phyloP scores from a whole-genome alignment of 2,888 invertebrate species.

The Acleris holmiana region DNA sequence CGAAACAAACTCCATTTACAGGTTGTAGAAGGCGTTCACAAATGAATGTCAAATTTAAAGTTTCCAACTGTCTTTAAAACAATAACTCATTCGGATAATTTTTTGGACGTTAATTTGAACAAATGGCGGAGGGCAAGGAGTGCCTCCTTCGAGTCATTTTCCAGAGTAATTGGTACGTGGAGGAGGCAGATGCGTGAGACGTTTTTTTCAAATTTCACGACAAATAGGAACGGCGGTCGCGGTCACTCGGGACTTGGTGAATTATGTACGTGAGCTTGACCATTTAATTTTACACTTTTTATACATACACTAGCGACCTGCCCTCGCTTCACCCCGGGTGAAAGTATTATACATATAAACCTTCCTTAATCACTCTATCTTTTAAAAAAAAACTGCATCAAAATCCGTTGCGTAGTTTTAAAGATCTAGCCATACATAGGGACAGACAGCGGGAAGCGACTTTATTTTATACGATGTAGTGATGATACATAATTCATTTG shows the following conservation, averaged over 20 bases:
- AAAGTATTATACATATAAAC: too few relatives aligned
- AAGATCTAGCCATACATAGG: too few relatives aligned
- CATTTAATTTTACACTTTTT: neutral
- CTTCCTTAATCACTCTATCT: too few relatives aligned
- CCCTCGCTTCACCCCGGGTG: too few relatives aligned
- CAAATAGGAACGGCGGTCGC: conserved; percentile 46
- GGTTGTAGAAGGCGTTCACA: neutral
- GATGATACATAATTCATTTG: too few relatives aligned
- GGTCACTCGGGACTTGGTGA: conserved; percentile 45
- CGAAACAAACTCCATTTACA: too few relatives aligned
- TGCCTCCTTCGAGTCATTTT: conserved; percentile 65
- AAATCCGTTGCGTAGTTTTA: too few relatives aligned
- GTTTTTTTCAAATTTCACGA: conserved; percentile 67
- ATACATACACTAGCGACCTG: too few relatives aligned
- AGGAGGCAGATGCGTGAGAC: conserved; percentile 79
- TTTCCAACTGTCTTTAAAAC: conserved; percentile 38
- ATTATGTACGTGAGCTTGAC: conserved; percentile 10
- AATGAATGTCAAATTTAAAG: conserved; percentile 15
- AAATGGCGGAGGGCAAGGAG: conserved; percentile 55
- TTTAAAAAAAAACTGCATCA: too few relatives aligned
- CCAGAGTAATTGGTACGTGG: conserved; percentile 70
- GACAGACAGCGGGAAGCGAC: too few relatives aligned
- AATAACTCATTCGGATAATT: conserved; percentile 57
- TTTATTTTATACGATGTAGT: too few relatives aligned
- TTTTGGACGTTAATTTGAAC: conserved; percentile 55